Evolutionary conservation across 2,113 vertebrate species (phyloP), one percentile per base, ranked within the genome.

Genomic region (Danionella cerebrum): DNA sequence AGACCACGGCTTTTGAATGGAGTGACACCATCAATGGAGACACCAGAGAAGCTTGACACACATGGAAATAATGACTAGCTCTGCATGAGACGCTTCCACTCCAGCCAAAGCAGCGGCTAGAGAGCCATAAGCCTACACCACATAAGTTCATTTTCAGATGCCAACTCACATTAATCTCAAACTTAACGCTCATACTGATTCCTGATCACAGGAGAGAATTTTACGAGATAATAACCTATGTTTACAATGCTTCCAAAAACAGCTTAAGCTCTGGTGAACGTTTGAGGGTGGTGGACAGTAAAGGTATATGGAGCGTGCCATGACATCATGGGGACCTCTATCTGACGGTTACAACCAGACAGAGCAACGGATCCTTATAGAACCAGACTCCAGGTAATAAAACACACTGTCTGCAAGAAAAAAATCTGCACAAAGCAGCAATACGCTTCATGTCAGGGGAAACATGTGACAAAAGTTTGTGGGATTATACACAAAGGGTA

Each of bases 51-150:
- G n/a, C 55, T 70, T 12, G 19, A 22, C 69, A 81, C 74, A 70
- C 64, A 79, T 70, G 36, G 45, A 19, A 5, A 16, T 66, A 65
- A 79, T 76, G 75, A 74, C 25, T 65, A 78, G 13, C 55, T 52
- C 52, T 63, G 16, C 18, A 8, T 5, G 16, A 42, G 29, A 39
- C 24, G 45, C 45, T 60, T 31, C 65, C 13, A 42, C 14, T 29
- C 11, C 27, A 60, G 51, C 53, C 38, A 51, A 65, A 33, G 42
- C 66, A 76, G 70, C 1, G 5, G 77, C 65, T 59, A 50, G 72
- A 45, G 64, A 67, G 76, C 68, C 65, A 67, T 72, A 64, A 2
- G 35, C 31, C 51, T 39, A n/a, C 44, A 18, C 29, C 38, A 53
- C 64, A 27, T 50, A 38, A 1, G 38, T 45, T 19, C 25, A 42